phyloP scores from a whole-genome alignment of 2,888 invertebrate species.

The Andrena chrysosceles region DNA sequence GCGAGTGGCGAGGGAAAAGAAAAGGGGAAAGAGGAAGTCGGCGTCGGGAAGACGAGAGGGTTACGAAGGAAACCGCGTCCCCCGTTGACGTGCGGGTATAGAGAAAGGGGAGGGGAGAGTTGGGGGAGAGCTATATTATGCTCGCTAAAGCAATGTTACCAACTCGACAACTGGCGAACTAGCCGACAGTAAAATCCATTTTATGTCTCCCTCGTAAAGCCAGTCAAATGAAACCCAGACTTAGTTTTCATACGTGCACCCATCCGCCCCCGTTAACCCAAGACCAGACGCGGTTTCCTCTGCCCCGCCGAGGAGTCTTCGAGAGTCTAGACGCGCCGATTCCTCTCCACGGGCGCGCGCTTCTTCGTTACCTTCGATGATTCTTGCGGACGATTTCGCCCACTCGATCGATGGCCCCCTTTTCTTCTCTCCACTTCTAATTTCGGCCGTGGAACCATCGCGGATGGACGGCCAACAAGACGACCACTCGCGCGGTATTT shows the following conservation, averaged over 20 bases:
- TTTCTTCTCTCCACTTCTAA: neutral
- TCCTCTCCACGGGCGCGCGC: constrained; percentile 16
- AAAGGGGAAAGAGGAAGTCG: constrained; percentile 33
- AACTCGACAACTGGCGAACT: constrained; percentile 84
- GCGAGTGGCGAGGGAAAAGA: constrained; percentile 15
- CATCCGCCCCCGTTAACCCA: constrained; percentile 59
- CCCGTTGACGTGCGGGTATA: neutral
- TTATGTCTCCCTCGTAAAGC: constrained; percentile 84
- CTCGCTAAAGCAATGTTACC: constrained; percentile 82
- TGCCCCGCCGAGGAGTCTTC: constrained; percentile 50
- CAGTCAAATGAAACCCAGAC: constrained; percentile 84
- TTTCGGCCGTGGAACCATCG: neutral
- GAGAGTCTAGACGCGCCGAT: constrained; percentile 61
- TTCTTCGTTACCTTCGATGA: neutral
- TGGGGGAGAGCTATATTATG: constrained; percentile 73
- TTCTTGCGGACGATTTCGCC: constrained; percentile 10
- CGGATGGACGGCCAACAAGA: neutral
- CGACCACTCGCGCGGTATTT: constrained; percentile 1
- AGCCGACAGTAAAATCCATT: constrained; percentile 84
- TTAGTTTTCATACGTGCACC: constrained; percentile 84
- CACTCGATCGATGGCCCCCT: neutral
- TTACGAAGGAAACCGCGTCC: neutral
- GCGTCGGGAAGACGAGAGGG: constrained; percentile 20
- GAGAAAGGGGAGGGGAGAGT: constrained; percentile 24
- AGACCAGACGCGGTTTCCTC: constrained; percentile 60